Evolutionary conservation across 2,797 vertebrate species (phyloP).

Genomic region (Sandelia bainsii): DNA sequence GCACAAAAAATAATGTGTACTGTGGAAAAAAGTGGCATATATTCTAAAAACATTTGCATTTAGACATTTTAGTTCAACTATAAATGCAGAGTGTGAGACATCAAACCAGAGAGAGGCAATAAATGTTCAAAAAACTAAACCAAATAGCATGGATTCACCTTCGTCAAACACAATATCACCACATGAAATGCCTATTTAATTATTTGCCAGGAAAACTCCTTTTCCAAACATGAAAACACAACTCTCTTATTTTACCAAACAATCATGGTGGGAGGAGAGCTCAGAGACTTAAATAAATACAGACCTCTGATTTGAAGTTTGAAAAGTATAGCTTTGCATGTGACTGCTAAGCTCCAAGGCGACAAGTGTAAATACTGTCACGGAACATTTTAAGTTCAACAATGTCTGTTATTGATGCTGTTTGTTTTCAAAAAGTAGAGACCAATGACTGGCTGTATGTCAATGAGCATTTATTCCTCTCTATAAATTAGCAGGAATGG

Average conservation of each 20-base stretch:
- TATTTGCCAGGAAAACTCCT: conserved; percentile 45
- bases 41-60: too few relatives aligned
- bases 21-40: too few relatives aligned
- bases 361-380: conserved; percentile 39
- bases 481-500: conserved; percentile 31
- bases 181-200: conserved; percentile 30
- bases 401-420: conserved; percentile 38
- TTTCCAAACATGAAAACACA: conserved; percentile 51
- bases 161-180: conserved; percentile 18
- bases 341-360: conserved; percentile 13
- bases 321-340: conserved; percentile 35
- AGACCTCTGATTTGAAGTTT: conserved; percentile 30
- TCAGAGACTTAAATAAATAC: conserved; percentile 48
- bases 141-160: conserved; percentile 37
- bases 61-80: background rate
- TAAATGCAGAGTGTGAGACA: conserved; percentile 16
- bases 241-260: conserved; percentile 43
- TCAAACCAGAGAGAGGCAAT: conserved; percentile 22
- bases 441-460: conserved; percentile 20
- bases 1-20: too few relatives aligned
- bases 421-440: conserved; percentile 25
- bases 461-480: conserved; percentile 5
- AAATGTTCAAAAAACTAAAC: conserved; percentile 7
- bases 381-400: conserved; percentile 27
- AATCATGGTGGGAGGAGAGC: conserved; percentile 8